Evolutionary conservation across 2,888 invertebrate species (phyloP).

Genomic region (Branchipolynoe longqiensis): DNA sequence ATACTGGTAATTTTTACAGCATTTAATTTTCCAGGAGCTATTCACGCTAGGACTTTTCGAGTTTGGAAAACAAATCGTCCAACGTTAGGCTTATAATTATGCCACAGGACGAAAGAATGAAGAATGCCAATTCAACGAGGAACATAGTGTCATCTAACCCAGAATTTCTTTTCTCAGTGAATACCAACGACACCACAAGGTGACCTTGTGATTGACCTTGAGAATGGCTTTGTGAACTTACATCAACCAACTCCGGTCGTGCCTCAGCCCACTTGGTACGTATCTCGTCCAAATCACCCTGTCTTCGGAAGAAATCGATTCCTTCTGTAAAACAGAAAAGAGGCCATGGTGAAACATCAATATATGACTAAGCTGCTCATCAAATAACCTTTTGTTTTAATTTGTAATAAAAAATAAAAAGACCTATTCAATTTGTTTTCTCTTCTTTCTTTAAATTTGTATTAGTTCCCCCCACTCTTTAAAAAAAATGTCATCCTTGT

Average conservation of each 20-base stretch:
- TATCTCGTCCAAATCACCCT: not conserved
- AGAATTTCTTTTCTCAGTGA: not conserved
- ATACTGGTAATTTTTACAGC: not conserved
- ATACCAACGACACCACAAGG: not conserved
- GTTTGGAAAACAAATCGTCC: not conserved
- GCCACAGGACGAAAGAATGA: not conserved
- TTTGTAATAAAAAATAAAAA: not conserved
- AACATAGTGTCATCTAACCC: not conserved
- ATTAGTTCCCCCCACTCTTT: not conserved
- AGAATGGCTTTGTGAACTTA: not conserved
- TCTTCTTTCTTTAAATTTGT: not conserved
- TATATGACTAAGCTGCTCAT: not conserved
- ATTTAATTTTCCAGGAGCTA: not conserved
- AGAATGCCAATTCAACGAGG: not conserved
- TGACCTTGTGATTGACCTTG: not conserved
- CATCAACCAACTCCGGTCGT: conserved; percentile 43
- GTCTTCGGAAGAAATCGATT: conserved; percentile 16
- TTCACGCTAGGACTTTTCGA: not conserved
- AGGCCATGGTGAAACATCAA: not conserved
- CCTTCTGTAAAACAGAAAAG: conserved; percentile 46
- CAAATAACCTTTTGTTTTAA: not conserved
- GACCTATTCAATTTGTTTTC: not conserved
- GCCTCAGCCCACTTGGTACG: conserved; percentile 17
- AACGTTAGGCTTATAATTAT: not conserved
- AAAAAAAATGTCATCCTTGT: not conserved